Evolutionary conservation across 2,113 vertebrate genomes (phyloP).

Genomic region (Sturnus vulgaris): DNA sequence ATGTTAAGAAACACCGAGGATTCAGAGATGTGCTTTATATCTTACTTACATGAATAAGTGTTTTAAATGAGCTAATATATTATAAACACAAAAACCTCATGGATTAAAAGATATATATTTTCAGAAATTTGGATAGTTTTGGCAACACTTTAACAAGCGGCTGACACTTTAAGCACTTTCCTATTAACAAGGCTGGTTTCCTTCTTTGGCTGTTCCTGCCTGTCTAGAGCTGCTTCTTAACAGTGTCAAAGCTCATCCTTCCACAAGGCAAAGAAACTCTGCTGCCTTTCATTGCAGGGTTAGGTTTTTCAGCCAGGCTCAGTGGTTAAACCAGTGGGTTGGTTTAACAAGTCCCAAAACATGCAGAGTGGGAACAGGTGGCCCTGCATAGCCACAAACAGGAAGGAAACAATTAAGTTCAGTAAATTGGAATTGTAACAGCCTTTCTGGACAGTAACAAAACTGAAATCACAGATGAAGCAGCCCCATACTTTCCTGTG

Average conservation of each 20-base stretch:
- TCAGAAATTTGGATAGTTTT: background rate
- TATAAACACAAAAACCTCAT: background rate
- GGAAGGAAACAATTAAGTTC: background rate
- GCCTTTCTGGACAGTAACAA: background rate
- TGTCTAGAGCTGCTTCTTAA: background rate
- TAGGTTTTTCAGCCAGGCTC: background rate
- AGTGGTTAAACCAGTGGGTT: background rate
- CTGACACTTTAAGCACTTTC: background rate
- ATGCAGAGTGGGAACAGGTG: accelerated
- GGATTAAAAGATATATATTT: accelerated
- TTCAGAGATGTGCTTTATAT: background rate
- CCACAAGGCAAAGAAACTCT: background rate
- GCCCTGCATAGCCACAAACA: background rate
- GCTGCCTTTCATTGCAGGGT: background rate
- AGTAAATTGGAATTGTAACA: background rate
- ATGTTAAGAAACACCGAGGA: background rate
- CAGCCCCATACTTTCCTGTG: background rate
- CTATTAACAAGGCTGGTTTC: background rate
- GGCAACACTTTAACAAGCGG: background rate
- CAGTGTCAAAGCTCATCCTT: background rate
- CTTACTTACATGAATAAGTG: background rate
- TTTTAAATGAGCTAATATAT: background rate
- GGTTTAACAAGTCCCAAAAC: accelerated
- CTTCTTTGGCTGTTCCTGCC: background rate
- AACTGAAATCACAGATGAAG: background rate